phyloP scores from a whole-genome alignment of 2,113 vertebrate species.

The Psilopsiagon aymara region DNA sequence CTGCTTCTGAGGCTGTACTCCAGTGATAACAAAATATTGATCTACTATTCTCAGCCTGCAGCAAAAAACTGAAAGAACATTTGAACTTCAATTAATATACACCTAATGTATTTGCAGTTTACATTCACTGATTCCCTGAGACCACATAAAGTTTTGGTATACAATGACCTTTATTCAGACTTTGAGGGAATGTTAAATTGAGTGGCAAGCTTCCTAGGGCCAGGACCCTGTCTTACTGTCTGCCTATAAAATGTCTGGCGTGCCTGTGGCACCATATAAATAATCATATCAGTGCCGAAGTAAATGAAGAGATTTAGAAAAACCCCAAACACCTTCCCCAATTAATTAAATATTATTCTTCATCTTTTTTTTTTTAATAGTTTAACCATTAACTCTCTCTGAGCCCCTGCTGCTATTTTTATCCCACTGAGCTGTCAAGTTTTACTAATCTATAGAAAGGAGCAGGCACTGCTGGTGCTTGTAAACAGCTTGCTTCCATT shows the following conservation, averaged over 20 bases:
- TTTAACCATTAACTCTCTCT: background rate
- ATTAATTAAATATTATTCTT: background rate
- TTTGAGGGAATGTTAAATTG: background rate
- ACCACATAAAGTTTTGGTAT: background rate
- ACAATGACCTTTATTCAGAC: background rate
- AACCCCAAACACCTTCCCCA: accelerated
- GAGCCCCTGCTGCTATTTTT: background rate
- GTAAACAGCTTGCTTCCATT: background rate
- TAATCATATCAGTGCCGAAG: background rate
- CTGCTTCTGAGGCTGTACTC: background rate
- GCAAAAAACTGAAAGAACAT: background rate
- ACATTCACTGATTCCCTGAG: background rate
- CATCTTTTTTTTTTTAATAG: background rate
- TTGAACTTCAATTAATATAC: conserved; percentile 32
- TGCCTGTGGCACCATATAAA: background rate
- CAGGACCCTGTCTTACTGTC: background rate
- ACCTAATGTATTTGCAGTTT: background rate
- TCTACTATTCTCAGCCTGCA: background rate
- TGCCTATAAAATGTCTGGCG: background rate
- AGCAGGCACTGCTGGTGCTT: background rate
- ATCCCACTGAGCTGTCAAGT: background rate
- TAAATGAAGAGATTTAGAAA: background rate
- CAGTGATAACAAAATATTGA: conserved; percentile 44
- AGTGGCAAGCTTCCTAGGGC: background rate
- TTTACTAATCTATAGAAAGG: background rate